Percentiles rank a stretch among this genome's conserved stretches.
phyloP scores from a whole-genome alignment of 2,888 invertebrate species.

The Mystacides longicornis region DNA sequence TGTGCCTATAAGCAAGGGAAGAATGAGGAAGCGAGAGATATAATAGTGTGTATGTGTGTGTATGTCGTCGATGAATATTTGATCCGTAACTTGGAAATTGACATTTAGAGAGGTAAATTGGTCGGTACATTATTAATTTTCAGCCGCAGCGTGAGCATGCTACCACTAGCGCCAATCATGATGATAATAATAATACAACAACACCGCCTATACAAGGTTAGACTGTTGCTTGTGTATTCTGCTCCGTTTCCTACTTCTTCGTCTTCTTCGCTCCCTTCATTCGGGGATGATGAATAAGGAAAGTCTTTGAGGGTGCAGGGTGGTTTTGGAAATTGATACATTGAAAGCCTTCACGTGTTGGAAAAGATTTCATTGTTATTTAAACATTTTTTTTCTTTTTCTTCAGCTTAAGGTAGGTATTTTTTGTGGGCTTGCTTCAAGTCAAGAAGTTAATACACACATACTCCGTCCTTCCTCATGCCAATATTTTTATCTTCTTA shows the following conservation, averaged over 20 bases:
- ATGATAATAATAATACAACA: neutral
- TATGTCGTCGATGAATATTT: slow-evolving; percentile 23
- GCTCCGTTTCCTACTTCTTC: neutral
- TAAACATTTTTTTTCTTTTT: too few relatives aligned
- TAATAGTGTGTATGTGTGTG: too few relatives aligned
- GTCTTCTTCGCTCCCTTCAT: neutral
- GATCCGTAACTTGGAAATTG: slow-evolving; percentile 26
- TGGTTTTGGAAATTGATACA: neutral
- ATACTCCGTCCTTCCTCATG: too few relatives aligned
- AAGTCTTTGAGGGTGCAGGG: neutral
- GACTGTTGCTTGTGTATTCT: neutral
- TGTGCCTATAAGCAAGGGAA: too few relatives aligned
- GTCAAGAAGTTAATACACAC: too few relatives aligned
- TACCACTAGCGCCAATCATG: neutral
- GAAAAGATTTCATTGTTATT: too few relatives aligned
- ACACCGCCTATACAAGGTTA: neutral
- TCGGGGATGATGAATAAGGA: neutral
- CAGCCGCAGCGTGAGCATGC: slow-evolving; percentile 1
- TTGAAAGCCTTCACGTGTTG: neutral
- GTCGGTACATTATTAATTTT: slow-evolving; percentile 23
- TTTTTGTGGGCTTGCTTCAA: too few relatives aligned
- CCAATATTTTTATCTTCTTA: too few relatives aligned
- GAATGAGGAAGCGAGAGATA: too few relatives aligned
- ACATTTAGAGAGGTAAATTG: slow-evolving; percentile 26
- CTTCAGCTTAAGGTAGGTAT: too few relatives aligned